phyloP scores from a whole-genome alignment of 2,797 vertebrate species.

The Cetoscarus ocellatus region DNA sequence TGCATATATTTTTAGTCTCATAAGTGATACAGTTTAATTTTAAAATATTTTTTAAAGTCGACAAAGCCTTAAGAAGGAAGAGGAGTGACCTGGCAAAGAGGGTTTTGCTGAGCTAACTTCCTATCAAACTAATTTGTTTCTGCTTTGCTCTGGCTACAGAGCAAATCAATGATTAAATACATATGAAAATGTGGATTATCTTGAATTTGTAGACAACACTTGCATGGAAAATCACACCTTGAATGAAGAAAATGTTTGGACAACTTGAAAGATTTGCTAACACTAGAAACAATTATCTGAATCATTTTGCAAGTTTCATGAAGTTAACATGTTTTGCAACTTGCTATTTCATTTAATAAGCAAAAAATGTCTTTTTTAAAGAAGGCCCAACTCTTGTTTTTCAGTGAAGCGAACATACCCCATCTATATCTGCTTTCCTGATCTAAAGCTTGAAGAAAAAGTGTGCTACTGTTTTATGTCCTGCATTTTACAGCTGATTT shows the following conservation, averaged over 20 bases:
- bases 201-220: constrained; percentile 1
- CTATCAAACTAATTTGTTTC: constrained; percentile 68
- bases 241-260: too few species aligned
- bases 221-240: not conserved
- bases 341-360: too few species aligned
- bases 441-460: constrained; percentile 1
- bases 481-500: not conserved
- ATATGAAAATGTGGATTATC: not conserved
- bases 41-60: constrained; percentile 85
- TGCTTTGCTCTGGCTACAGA: constrained; percentile 43
- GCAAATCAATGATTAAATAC: constrained; percentile 13
- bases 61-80: constrained; percentile 77
- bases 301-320: too few species aligned
- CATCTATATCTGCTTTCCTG: not conserved
- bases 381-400: too few species aligned
- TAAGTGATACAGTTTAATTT: constrained; percentile 72
- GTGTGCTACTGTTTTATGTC: not conserved
- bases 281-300: too few species aligned
- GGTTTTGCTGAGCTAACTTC: constrained; percentile 64
- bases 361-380: too few species aligned
- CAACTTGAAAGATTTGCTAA: too few species aligned
- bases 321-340: too few species aligned
- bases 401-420: too few species aligned
- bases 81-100: constrained; percentile 60
- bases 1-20: constrained; percentile 46